phyloP scores from a whole-genome alignment of 35 echinoderm and acorn worm genomes.

The Lytechinus variegatus region DNA sequence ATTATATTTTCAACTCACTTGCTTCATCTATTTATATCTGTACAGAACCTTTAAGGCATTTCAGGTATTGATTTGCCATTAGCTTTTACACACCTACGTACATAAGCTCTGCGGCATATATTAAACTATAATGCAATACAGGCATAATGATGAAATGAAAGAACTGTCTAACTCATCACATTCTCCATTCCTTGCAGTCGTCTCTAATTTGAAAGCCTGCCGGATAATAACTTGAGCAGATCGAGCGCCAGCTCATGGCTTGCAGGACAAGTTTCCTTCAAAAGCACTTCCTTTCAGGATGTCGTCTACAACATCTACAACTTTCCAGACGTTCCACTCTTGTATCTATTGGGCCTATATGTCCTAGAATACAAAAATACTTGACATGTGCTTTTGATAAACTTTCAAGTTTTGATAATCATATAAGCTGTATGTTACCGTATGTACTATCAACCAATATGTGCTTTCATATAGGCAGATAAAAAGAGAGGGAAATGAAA shows the following conservation, averaged over 20 bases:
- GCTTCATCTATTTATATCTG: neutral
- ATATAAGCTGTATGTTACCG: too few relatives aligned
- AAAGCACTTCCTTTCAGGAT: neutral
- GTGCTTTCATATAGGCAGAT: too few relatives aligned
- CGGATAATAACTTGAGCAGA: neutral
- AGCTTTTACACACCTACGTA: constrained; percentile 7
- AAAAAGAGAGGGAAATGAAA: too few relatives aligned
- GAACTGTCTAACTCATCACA: constrained; percentile 22
- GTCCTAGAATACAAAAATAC: too few relatives aligned
- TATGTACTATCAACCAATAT: too few relatives aligned
- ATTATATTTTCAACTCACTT: neutral
- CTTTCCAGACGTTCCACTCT: neutral
- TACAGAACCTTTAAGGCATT: neutral
- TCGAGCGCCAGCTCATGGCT: constrained; percentile 23
- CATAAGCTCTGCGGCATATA: neutral
- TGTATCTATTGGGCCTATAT: neutral
- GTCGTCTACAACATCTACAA: neutral
- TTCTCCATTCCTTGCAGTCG: constrained; percentile 25
- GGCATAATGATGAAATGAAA: constrained; percentile 27
- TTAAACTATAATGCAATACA: neutral
- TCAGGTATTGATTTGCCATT: neutral
- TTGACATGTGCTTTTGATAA: too few relatives aligned
- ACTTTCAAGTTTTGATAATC: too few relatives aligned
- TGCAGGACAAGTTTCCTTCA: neutral
- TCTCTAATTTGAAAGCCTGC: constrained; percentile 23